Evolutionary conservation across 2,888 invertebrate genomes (phyloP), one percentile per base, ranked within the genome.

Genomic region (Gastrophysa polygoni): DNA sequence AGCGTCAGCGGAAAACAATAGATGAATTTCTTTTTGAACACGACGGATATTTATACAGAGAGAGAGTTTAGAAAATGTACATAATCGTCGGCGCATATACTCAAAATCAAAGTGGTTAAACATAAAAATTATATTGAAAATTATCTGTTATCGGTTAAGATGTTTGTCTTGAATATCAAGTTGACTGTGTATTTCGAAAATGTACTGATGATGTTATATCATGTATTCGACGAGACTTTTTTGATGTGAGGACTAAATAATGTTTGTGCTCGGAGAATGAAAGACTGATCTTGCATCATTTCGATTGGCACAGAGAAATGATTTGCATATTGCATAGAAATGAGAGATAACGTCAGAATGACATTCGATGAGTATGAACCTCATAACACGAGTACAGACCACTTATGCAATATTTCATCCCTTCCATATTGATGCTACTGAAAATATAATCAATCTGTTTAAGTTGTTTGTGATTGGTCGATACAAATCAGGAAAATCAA

Each of bases 21-120:
- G 71, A 66, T 62, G 68, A 71, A 70, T 66, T 70, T 59, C 32
- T 50, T 47, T 63, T 52, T 2, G 48, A 48, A 55, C 17, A 16
- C 46, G 63, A 68, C 50, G n/a, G 38, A 38, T 38, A 62, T 67
- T 65, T 66, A 67, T 61, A 62, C 49, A 58, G 46, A 63, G 51
- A 54, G 46, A 58, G 58, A 61, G 38, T 43, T 63, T 52, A 58
- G 44, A 28, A 46, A 56, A 50, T 60, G 71, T 70, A 71, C 64
- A 72, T 69, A 71, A 57, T 68, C 66, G 71, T 67, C 58, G 38
- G 64, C 60, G 55, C 56, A 63, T 65, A 69, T 59, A 64, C 51
- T 62, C 57, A 63, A 61, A 28, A 67, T 59, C 56, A 34, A 67
- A n/a, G n/a, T n/a, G n/a, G n/a, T n/a, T n/a, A n/a, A n/a, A n/a